Percentiles rank a stretch among this genome's conserved stretches.
These are phyloP conservation scores for Amaurobius ferox DNA, from an alignment of 2,888 invertebrate genomes.

Conservation along the genomic window DNA sequence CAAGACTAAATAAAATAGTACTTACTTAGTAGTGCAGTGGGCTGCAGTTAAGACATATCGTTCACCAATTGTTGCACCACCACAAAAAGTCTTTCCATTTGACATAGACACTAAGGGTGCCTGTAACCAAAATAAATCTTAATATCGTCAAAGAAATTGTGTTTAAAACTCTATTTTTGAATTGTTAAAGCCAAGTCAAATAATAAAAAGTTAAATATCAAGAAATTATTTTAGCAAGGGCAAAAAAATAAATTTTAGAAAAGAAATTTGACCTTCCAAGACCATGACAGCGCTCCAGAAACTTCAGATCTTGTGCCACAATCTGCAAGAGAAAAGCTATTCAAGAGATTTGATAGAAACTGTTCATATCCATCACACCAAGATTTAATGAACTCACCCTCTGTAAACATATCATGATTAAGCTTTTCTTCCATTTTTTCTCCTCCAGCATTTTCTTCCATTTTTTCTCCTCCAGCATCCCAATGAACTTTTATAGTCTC, in stretches of 20 bases:
- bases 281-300: constrained; percentile 25
- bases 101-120: constrained; percentile 45
- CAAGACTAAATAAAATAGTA: too few relatives aligned
- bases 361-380: neutral
- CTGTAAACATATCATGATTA: too few relatives aligned
- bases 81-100: constrained; percentile 86
- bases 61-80: constrained; percentile 85
- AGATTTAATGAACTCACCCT: constrained; percentile 23
- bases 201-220: neutral
- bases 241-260: too few relatives aligned
- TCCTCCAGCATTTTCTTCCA: too few relatives aligned
- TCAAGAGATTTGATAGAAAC: constrained; percentile 1
- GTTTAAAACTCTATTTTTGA: neutral
- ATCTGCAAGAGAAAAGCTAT: constrained; percentile 27
- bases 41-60: constrained; percentile 83
- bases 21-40: constrained; percentile 92
- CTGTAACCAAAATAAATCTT: constrained; percentile 22
- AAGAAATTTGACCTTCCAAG: constrained; percentile 59
- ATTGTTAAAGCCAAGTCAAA: neutral
- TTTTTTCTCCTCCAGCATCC: too few relatives aligned
- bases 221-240: too few relatives aligned
- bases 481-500: constrained; percentile 47
- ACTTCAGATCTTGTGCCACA: constrained; percentile 31
- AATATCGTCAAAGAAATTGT: too few relatives aligned
- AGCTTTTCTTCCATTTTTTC: too few relatives aligned